Conservation (phyloP, 2,888 invertebrate species). For the Tetramorium bicarinatum region DNA sequence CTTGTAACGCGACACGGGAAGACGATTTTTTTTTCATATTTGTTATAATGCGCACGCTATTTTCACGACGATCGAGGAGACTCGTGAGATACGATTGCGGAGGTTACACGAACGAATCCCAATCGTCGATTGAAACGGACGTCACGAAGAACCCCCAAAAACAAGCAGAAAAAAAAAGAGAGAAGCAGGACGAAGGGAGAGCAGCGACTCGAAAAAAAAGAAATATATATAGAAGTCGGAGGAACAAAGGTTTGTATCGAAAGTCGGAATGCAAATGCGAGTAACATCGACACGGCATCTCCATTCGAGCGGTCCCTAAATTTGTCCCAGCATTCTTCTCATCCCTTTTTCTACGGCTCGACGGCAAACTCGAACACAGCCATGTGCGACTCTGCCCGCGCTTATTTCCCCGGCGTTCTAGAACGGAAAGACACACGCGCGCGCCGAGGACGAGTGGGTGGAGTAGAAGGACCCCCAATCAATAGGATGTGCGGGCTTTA, state of each 20-base stretch:
- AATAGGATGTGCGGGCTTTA: conserved; percentile 82
- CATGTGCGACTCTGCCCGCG: conserved; percentile 56
- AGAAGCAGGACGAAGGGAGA: not conserved
- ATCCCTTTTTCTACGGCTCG: conserved; percentile 60
- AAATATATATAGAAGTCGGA: conserved; percentile 50
- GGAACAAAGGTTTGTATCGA: conserved; percentile 81
- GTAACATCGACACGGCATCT: conserved; percentile 82
- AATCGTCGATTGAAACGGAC: conserved; percentile 35
- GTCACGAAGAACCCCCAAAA: conserved; percentile 41
- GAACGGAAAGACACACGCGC: conserved; percentile 68
- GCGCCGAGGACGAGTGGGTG: conserved; percentile 46
- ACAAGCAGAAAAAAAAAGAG: not conserved
- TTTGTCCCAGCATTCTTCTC: conserved; percentile 77
- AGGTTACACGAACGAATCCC: conserved; percentile 44
- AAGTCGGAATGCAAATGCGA: conserved; percentile 82
- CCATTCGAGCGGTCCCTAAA: conserved; percentile 81
- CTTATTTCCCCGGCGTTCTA: conserved; percentile 31
- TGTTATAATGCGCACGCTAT: conserved; percentile 46
- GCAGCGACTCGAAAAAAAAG: not conserved
- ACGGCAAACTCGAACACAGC: conserved; percentile 56
- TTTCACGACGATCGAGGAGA: conserved; percentile 42
- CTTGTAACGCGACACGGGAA: conserved; percentile 41
- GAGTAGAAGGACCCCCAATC: conserved; percentile 73
- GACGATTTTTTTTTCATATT: conserved; percentile 19
- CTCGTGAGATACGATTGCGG: conserved; percentile 52